Percentiles rank a stretch among this genome's conserved stretches.
Evolutionary conservation across 2,113 vertebrate genomes (phyloP).

Genomic region (Campylomormyrus tamandua): DNA sequence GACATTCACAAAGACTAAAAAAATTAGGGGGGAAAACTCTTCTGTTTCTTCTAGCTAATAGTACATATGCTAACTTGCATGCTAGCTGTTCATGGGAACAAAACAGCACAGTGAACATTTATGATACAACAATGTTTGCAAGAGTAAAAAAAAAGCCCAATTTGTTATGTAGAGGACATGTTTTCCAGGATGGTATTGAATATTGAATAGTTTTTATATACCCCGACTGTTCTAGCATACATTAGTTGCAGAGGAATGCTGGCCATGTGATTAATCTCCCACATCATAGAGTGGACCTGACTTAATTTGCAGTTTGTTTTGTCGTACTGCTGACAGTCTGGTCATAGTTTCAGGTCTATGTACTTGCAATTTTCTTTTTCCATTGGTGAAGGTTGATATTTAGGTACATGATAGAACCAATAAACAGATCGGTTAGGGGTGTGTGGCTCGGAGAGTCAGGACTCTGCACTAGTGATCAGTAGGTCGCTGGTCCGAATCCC

Average conservation of each 20-base stretch:
- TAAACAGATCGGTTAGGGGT: neutral
- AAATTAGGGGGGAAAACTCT: neutral
- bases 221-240: neutral
- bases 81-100: neutral
- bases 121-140: neutral
- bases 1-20: neutral
- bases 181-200: neutral
- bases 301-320: neutral
- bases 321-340: neutral
- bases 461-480: neutral
- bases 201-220: neutral
- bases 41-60: neutral
- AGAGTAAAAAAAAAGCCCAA: neutral
- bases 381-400: neutral
- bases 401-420: neutral
- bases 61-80: neutral
- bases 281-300: neutral
- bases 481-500: neutral
- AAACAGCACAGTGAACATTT: neutral
- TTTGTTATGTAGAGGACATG: neutral
- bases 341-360: neutral
- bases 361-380: neutral
- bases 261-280: neutral
- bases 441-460: neutral
- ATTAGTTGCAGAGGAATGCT: neutral